Conservation (phyloP, 1,140 invertebrate species). For the Brachionus paranguensis region DNA sequence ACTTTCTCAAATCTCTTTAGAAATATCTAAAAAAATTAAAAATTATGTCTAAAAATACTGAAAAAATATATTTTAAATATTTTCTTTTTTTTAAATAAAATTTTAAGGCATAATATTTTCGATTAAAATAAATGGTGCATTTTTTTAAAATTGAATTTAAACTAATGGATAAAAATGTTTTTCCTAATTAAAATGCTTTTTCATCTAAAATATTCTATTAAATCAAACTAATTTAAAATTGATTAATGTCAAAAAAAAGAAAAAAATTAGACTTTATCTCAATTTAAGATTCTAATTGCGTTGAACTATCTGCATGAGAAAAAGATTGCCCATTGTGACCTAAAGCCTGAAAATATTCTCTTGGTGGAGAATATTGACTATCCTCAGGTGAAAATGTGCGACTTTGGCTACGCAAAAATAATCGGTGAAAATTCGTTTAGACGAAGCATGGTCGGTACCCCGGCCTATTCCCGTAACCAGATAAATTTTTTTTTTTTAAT, state of each 20-base stretch:
- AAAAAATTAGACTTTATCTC: conserved; percentile 39
- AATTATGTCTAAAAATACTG: too few species aligned
- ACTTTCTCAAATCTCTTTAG: too few species aligned
- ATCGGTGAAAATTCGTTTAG: conserved; percentile 97
- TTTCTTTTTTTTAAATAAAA: too few species aligned
- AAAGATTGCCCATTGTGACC: conserved; percentile 93
- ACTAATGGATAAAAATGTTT: too few species aligned
- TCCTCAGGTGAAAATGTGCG: conserved; percentile 81
- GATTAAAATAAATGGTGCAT: too few species aligned
- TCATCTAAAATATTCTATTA: too few species aligned
- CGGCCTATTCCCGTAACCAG: conserved; percentile 78
- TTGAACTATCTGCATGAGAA: conserved; percentile 96
- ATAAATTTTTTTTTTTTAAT: neutral
- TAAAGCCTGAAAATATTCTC: conserved; percentile 98
- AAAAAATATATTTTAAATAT: too few species aligned
- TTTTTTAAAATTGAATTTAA: too few species aligned
- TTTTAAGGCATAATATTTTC: too few species aligned
- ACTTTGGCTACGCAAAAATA: conserved; percentile 96
- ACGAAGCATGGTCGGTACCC: conserved; percentile 92
- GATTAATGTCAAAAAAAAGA: neutral
- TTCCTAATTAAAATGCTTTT: too few species aligned
- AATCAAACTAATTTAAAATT: too few species aligned
- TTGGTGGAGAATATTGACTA: conserved; percentile 64
- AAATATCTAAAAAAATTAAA: too few species aligned
- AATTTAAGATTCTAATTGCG: conserved; percentile 79